Conservation (phyloP, 2,888 invertebrate genomes). For the Eristalinus sepulchralis region DNA sequence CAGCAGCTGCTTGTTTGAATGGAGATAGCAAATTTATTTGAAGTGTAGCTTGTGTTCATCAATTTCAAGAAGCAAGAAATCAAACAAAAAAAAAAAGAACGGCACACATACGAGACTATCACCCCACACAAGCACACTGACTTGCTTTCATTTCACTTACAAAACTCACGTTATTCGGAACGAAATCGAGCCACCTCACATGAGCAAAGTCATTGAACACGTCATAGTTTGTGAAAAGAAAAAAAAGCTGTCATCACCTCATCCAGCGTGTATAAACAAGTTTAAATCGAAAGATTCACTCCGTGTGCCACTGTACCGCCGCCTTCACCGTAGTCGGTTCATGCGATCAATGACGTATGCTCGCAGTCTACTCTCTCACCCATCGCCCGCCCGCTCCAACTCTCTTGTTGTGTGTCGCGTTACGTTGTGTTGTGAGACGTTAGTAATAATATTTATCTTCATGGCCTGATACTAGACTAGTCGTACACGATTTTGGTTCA, state of each 20-base stretch:
- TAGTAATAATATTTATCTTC: slow-evolving; percentile 23
- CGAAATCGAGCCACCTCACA: slow-evolving; percentile 13
- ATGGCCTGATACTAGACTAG: slow-evolving; percentile 39
- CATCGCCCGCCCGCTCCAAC: background rate
- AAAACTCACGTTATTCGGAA: slow-evolving; percentile 4
- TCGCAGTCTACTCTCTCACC: background rate
- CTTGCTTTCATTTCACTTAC: background rate
- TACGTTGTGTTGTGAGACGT: slow-evolving; percentile 4
- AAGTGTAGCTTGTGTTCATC: background rate
- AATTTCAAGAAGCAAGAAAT: background rate
- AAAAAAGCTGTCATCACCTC: slow-evolving; percentile 57
- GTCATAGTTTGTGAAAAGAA: slow-evolving; percentile 18
- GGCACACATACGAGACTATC: background rate
- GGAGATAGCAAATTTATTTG: background rate
- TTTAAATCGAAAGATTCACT: slow-evolving; percentile 56
- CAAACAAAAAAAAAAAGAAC: background rate
- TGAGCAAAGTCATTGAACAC: slow-evolving; percentile 22
- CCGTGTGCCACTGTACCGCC: background rate
- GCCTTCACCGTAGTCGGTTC: slow-evolving; percentile 15
- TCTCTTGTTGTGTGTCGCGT: background rate
- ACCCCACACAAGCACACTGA: background rate
- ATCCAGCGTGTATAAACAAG: slow-evolving; percentile 55
- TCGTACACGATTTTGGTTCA: slow-evolving; percentile 14
- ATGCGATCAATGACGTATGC: slow-evolving; percentile 61
- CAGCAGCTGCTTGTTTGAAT: background rate